Evolutionary conservation across 2,113 vertebrate species (phyloP), one percentile per base, ranked within the genome.

Genomic region (Sporophila hypoxantha): DNA sequence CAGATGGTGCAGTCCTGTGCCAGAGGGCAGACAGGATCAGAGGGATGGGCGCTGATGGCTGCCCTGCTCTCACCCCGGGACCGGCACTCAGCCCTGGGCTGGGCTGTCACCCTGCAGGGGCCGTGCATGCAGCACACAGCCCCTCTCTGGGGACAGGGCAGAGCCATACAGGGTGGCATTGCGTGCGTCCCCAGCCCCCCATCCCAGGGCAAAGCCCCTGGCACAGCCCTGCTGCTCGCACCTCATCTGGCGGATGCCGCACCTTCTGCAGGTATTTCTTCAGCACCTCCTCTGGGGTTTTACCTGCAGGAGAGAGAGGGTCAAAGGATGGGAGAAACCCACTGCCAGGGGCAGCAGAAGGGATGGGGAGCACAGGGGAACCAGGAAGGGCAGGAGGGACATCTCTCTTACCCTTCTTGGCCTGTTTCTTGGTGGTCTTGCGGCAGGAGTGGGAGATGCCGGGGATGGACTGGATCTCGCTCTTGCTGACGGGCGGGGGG

Each of bases 361-460:
- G 37, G 30, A 26, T 0, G 2, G 14, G 2, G 10, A 25, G 6
- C 17, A 25, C 29, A 25, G 15, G 7, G 29, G 32, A 53, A 26
- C 2, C 36, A 29, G 23, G 47, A 7, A 42, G 50, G 41, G 42
- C 59, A 52, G 8, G 3, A 8, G 9, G 16, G 14, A 34, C 59
- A 42, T 9, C n/a, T n/a, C n/a, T 52, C 91, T 95, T 47, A 99
- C 99, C 98, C 93, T 99, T 99, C 91, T 97, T 98, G 75, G 97
- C 97, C 91, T 99, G 98, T n/a, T 99, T 99, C 96, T 98, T 99
- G 92, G 98, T 98, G 85, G 98, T 99, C 93, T 99, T 99, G 94
- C 98, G 98, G 95, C 98, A 98, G 66, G 98, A 98, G 96, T 98
- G 98, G 85, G 98, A 97, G 87, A 99, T 96, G 25, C 98, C 98